Base-by-base conservation (phyloP, 2,797 vertebrate species). In the Onychomys arenicola region DNA sequence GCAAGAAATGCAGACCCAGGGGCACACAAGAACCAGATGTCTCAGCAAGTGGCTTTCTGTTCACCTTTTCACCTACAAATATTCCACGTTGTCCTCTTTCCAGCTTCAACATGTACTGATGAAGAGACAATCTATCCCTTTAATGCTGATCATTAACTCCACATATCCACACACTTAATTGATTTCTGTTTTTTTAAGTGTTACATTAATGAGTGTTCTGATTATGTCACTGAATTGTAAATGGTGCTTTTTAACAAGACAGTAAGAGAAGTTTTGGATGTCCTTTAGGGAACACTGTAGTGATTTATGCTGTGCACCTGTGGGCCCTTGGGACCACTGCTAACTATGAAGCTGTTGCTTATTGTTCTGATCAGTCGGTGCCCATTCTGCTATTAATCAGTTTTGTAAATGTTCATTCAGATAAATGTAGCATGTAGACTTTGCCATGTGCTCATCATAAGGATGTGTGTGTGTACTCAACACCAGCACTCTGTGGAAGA, bases 401-500 rank as follows among this genome's bases (percentile, higher is more conserved):
- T 55, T 86, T 81, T 92, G 65, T 89, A 96, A 57, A 77, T 32
- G 87, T 95, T 89, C 84, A 61, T 57, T 32, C 57, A 87, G 82
- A 94, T 89, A 93, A 95, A 95, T 82, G 34, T 49, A 23, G 75
- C 23, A 11, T 29, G 57, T 25, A 92, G 59, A 93, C 67, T 52
- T 65, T 77, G 90, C 14, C 55, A 93, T 84, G 92, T 81, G 86
- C 34, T 93, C 94, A 73, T 96, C 89, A 93, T 12, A 82, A 95
- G 52, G 29, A 78, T 32, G 21, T 37, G 27, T 77, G 32, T 19
- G 29, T 76, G 84, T 29, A 78, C 7, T 49, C 27, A 78, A 89
- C 46, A 73, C 59, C 49, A 29, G 71, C 80, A 73, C 89, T 85
- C 67, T 55, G 32, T n/a, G 16, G 57, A 4, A 52, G 11, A 32